These are phyloP conservation scores for Cherax destructor DNA, from an alignment of 1,140 invertebrate genomes.

Conservation along the genomic window DNA sequence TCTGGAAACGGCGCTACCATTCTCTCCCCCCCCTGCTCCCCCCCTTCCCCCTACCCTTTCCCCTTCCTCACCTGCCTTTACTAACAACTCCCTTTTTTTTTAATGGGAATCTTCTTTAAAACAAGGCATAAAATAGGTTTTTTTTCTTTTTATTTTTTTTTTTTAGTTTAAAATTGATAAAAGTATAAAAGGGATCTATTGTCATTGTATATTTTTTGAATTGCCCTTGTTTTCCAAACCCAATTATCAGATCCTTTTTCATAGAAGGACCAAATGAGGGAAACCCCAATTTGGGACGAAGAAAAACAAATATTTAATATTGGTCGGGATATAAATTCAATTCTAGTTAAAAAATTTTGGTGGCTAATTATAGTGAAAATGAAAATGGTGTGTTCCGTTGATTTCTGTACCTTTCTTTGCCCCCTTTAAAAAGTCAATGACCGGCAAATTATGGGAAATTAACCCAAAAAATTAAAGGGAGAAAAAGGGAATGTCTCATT, in stretches of 20 bases:
- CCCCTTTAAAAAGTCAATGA: neutral
- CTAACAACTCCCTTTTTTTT: neutral
- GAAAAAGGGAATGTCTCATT: neutral
- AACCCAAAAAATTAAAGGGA: neutral
- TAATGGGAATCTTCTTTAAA: neutral
- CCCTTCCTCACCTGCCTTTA: neutral
- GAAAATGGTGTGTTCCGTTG: neutral
- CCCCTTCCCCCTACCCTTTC: neutral
- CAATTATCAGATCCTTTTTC: neutral
- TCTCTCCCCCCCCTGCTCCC: conserved; percentile 21
- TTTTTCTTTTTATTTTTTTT: neutral
- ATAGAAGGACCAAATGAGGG: too few relatives aligned
- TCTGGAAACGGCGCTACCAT: conserved; percentile 29
- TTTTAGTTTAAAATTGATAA: too few relatives aligned
- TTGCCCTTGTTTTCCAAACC: neutral
- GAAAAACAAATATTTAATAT: too few relatives aligned
- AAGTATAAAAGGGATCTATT: too few relatives aligned
- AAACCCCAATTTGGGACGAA: too few relatives aligned
- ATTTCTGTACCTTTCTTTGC: neutral
- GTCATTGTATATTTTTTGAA: too few relatives aligned
- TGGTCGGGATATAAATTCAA: too few relatives aligned
- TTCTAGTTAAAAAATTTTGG: too few relatives aligned
- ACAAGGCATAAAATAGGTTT: neutral
- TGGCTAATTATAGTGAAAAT: neutral
- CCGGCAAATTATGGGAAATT: too few relatives aligned